These are phyloP conservation scores for Oncorhynchus kisutch DNA, from an alignment of 2,113 vertebrate genomes.

Conservation along the genomic window DNA sequence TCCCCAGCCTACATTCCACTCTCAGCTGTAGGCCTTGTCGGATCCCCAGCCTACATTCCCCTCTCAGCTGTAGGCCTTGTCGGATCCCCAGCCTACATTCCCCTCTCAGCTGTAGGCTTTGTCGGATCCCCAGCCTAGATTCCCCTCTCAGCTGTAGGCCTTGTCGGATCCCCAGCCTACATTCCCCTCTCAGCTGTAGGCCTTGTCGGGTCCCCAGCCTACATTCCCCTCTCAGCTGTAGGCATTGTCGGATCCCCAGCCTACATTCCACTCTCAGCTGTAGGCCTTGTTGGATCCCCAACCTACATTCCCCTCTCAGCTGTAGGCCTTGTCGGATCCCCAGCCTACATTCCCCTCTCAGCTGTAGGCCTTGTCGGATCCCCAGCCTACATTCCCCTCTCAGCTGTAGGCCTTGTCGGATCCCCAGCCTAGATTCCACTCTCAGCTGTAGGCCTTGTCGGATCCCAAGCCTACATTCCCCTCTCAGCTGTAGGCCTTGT, in stretches of 20 bases:
- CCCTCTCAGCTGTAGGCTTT: conserved; percentile 55
- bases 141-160: conserved; percentile 23
- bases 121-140: conserved; percentile 65
- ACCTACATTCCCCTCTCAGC: conserved; percentile 46
- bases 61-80: conserved; percentile 55
- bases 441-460: conserved; percentile 55
- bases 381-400: conserved; percentile 63
- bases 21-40: too few relatives aligned
- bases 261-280: conserved; percentile 51
- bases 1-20: too few relatives aligned
- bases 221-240: conserved; percentile 54
- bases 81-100: conserved; percentile 54
- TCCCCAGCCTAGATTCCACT: conserved; percentile 39
- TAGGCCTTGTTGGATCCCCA: background rate
- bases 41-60: conserved; percentile 35
- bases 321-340: conserved; percentile 60
- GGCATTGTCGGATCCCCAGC: conserved; percentile 62
- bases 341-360: conserved; percentile 46
- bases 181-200: conserved; percentile 57
- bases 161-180: conserved; percentile 1
- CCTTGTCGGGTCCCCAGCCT: conserved; percentile 53
- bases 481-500: conserved; percentile 56
- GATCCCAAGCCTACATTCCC: conserved; percentile 53
- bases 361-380: conserved; percentile 58
- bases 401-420: too few relatives aligned